Evolutionary conservation across 53 echinoderm and acorn worm genomes (phyloP), one percentile per base, ranked within the genome.

Genomic region (Holothuria leucospilota): DNA sequence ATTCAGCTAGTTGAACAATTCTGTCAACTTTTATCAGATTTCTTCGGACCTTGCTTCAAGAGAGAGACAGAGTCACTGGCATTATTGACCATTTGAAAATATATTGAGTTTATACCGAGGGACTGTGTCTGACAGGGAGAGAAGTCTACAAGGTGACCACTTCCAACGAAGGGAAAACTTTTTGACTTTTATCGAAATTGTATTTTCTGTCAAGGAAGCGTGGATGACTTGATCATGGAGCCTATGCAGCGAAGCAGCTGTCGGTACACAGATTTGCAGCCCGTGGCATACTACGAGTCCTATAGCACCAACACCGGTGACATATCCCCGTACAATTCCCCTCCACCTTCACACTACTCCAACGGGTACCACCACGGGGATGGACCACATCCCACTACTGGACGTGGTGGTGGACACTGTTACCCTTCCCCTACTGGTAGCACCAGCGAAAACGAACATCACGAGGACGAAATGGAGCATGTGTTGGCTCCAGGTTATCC

Each of bases 401-500:
- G 88, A 8, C 72, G 90, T 20, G 90, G 79, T 81, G 92, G 92
- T 53, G 86, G 92, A 13, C 94, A 95, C 77, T 95, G 99, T 84
- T 96, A 91, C 86, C 88, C 94, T 3, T 91, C 86, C 63, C 91
- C 91, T 71, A 77, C 60, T 60, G 88, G 84, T 77, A 92, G 90
- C 87, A 88, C 89, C 24, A 84, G 90, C 40, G 94, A 94, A 66
- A 89, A 90, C 65, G 89, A 81, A 64, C 90, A 93, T 70, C 86
- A 93, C 40, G 99, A 99, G 39, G 99, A 99, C 82, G 95, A 99
- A 82, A 78, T 99, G 30, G 95, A 99, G 71, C 99, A 99, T 70
- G 99, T 99, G 53, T 73, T 99, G 42, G 99, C 99, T 42, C 99
- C 99, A 8, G 99, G 99, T 7, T 99, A 93, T 82, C 99, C 95